phyloP scores from a whole-genome alignment of 1,140 invertebrate genomes.

The Ladona fulva region DNA sequence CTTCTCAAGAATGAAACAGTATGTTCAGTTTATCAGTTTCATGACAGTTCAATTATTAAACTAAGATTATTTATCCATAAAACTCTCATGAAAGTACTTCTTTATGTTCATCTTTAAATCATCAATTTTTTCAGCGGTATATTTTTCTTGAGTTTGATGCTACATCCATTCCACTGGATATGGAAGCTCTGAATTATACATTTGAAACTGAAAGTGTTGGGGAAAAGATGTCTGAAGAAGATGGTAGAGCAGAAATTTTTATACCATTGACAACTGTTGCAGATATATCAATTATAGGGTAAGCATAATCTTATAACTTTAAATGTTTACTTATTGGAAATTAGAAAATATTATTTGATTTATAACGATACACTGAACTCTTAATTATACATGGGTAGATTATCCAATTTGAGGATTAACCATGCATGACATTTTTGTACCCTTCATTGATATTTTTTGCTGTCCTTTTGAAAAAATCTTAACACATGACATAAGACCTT shows the following conservation, averaged over 20 bases:
- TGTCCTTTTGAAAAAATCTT: too few species aligned
- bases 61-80: background rate
- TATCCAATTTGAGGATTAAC: too few species aligned
- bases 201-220: background rate
- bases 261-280: background rate
- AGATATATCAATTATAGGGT: background rate
- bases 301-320: background rate
- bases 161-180: background rate
- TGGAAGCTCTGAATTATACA: background rate
- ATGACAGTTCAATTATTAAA: background rate
- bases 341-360: background rate
- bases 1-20: constrained; percentile 17
- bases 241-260: background rate
- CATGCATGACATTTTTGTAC: too few species aligned
- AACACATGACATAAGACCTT: too few species aligned
- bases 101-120: background rate
- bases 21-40: background rate
- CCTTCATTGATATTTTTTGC: too few species aligned
- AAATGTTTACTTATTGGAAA: background rate
- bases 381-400: background rate
- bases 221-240: background rate
- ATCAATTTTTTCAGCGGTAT: background rate
- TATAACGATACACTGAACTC: background rate
- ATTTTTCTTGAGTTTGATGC: background rate
- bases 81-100: background rate